Evolutionary conservation across 2,888 invertebrate species (phyloP).

Genomic region (Amphipyra tragopoginis): DNA sequence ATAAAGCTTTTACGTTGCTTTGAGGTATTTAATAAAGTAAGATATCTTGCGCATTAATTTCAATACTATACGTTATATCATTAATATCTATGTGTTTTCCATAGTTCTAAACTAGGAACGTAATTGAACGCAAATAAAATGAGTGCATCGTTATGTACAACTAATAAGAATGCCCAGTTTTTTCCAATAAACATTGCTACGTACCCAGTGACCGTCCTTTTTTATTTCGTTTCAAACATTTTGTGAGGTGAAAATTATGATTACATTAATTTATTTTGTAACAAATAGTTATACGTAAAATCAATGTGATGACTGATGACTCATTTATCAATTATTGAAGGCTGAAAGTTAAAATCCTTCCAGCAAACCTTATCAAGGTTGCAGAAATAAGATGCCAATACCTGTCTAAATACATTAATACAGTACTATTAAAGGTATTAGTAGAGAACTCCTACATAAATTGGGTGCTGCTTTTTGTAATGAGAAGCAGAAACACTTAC

Average conservation of each 20-base stretch:
- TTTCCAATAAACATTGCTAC: background rate
- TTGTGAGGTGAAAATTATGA: no score
- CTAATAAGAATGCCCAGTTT: background rate
- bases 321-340: conserved; percentile 39
- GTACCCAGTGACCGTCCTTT: background rate
- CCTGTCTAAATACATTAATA: background rate
- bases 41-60: conserved; percentile 24
- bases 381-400: background rate
- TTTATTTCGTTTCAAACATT: no score
- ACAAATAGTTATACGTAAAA: conserved; percentile 1
- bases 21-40: conserved; percentile 43
- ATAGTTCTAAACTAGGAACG: conserved; percentile 14
- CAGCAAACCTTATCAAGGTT: conserved; percentile 21
- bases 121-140: conserved; percentile 28
- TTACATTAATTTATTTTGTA: no score
- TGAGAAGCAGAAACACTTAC: no score
- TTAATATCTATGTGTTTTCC: conserved; percentile 19
- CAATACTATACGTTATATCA: background rate
- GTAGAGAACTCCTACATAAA: no score
- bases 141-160: conserved; percentile 29
- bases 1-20: conserved; percentile 24
- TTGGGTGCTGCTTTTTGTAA: no score
- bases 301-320: conserved; percentile 54
- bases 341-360: conserved; percentile 21
- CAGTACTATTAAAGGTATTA: background rate